Evolutionary conservation across 2,113 vertebrate species (phyloP), one percentile per base, ranked within the genome.

Genomic region (Desmodus rotundus): DNA sequence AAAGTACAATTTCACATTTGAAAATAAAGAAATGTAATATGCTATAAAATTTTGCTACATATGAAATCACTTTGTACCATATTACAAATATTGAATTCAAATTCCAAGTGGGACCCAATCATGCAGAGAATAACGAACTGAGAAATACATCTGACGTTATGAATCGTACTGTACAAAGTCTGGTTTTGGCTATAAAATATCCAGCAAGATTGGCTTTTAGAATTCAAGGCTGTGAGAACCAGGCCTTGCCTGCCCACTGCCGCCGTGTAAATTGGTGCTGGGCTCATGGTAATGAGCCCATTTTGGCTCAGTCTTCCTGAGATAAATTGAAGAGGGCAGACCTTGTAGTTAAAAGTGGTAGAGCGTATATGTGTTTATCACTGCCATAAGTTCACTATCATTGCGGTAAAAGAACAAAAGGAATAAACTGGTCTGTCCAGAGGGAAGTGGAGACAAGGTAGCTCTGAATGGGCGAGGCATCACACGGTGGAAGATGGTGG

Each of bases 11-110:
- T 70, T 85, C 52, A 50, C n/a, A 58, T 94, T 94, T 84, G 52
- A 85, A 95, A 43, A 90, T 65, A 54, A 70, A 91, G n/a, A 65
- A n/a, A 92, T 78, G 22, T 76, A 65, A 87, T 61, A 72, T 91
- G 67, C 52, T 76, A 0, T 77, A 70, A 56, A 56, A 87, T 72
- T 93, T 92, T 2, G 6, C 67, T 76, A 2, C 41, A 4, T 80
- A 41, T 72, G 28, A 85, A 92, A 63, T 93, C 67, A 82, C 24
- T 73, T 22, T 87, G 31, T 72, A 31, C 68, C 14, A 31, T 52
- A 20, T 63, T 89, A 16, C 78, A 85, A 78, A 83, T 80, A 41
- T 50, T 68, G 63, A 86, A 68, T 74, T 81, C 56, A 78, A 20
- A 54, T 91, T 94, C 38, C 24, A 91, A 89, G 58, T 76, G 45